These are phyloP conservation scores for Aethina tumida DNA, from an alignment of 1,140 invertebrate genomes.

Conservation along the genomic window DNA sequence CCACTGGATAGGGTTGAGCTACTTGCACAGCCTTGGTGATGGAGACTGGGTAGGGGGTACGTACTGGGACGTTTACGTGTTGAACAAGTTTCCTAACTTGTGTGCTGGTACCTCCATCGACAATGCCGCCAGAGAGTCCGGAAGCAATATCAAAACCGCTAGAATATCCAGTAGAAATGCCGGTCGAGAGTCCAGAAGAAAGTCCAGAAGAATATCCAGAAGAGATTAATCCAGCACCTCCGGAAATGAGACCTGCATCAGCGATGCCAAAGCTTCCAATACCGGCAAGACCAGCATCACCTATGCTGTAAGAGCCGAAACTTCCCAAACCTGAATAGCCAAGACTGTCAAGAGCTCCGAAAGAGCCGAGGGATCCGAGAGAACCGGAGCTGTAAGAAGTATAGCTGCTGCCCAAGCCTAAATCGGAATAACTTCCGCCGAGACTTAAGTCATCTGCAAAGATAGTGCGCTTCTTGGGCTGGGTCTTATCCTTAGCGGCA, in stretches of 20 bases:
- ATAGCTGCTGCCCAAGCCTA: neutral
- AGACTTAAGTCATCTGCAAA: neutral
- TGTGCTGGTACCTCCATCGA: no score
- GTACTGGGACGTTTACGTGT: constrained; percentile 9
- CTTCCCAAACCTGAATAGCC: no score
- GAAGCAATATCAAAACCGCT: neutral
- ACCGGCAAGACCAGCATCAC: neutral
- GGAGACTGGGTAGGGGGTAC: constrained; percentile 10
- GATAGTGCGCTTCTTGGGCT: no score
- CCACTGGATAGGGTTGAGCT: constrained; percentile 19
- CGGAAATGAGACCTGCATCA: no score
- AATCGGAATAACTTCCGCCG: neutral
- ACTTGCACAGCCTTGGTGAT: constrained; percentile 17
- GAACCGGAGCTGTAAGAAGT: neutral
- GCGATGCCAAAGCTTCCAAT: neutral
- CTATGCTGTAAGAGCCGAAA: no score
- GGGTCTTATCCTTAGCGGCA: no score
- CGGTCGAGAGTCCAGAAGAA: no score
- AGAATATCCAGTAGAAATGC: neutral
- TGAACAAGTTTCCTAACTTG: no score
- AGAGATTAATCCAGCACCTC: no score
- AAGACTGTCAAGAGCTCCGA: no score
- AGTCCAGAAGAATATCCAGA: no score
- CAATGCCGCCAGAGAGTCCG: constrained; percentile 2
- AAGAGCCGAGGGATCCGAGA: neutral